A percentile compares a stretch with the other conserved stretches of the same genome.
Evolutionary conservation across 2,797 vertebrate species (phyloP).

Genomic region (Spondyliosoma cantharus): DNA sequence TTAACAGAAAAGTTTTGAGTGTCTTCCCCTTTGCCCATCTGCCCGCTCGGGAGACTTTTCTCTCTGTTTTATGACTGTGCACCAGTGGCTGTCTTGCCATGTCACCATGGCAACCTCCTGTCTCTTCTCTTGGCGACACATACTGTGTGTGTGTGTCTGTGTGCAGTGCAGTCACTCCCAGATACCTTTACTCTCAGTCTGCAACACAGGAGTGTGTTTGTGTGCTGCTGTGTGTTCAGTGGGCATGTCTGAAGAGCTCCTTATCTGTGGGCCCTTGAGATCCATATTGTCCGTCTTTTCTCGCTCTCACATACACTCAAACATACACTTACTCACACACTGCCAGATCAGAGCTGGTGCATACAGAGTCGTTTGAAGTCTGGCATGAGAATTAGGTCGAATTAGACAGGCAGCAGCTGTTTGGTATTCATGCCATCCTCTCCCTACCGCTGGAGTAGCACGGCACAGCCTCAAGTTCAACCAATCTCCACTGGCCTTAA

Average conservation of each 20-base stretch:
- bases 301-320: constrained; percentile 13
- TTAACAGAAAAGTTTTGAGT: constrained; percentile 20
- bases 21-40: constrained; percentile 48
- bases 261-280: constrained; percentile 52
- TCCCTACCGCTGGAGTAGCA: constrained; percentile 32
- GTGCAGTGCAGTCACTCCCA: constrained; percentile 53
- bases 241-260: constrained; percentile 60
- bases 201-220: constrained; percentile 48
- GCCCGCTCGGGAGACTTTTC: constrained; percentile 62
- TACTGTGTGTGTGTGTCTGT: constrained; percentile 26
- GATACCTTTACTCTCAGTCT: constrained; percentile 58
- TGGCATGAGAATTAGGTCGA: constrained; percentile 58
- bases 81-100: constrained; percentile 56
- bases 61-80: constrained; percentile 79
- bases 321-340: constrained; percentile 32
- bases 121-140: constrained; percentile 53
- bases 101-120: constrained; percentile 73
- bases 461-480: constrained; percentile 46
- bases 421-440: constrained; percentile 73
- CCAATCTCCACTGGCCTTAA: constrained; percentile 34
- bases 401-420: constrained; percentile 65
- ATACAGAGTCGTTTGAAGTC: constrained; percentile 60
- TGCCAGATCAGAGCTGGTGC: constrained; percentile 47
- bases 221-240: constrained; percentile 40
- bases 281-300: constrained; percentile 48